Evolutionary conservation across 2,797 vertebrate genomes (phyloP), one percentile per base, ranked within the genome.

Genomic region (Huso huso): DNA sequence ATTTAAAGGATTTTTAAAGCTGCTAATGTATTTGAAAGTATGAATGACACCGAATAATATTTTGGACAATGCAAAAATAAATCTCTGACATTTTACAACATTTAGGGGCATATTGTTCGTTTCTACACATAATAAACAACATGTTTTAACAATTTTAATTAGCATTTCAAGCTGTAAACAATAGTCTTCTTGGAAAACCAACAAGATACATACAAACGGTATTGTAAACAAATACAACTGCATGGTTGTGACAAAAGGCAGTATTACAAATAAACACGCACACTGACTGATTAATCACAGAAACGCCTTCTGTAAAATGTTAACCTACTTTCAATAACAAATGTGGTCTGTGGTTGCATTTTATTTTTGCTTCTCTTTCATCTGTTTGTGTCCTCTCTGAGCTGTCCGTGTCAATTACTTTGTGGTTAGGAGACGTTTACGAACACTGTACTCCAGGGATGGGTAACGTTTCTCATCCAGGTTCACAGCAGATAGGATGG

Each of bases 181-280:
- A 37, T 37, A 37, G 23, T 4, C 23, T 37, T 37, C 23, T 18
- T 18, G 15, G 15, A 18, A 18, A 18, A 18, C 15, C 15, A 18
- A 18, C 15, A 18, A 18, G 15, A 18, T 37, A 37, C 23, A 37
- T 37, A 37, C 23, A 37, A 37, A 37, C 23, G 2, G 23, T 37
- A 37, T 37, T 37, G 23, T 37, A 37, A 37, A 37, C 23, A 37
- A 37, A 37, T 37, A 37, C 2, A 37, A 72, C 71, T 84, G 78
- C 76, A 75, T 81, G 52, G 77, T 85, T 68, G 53, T 87, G 87
- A 88, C 88, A 81, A 86, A 88, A 86, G 82, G 83, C 76, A 83
- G 76, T 74, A 78, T 83, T 86, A 83, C 84, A 87, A 86, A 81
- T 81, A 80, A 81, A 76, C 73, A 80, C 23, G 23, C 4, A 37